phyloP scores from a whole-genome alignment of 2,113 vertebrate genomes.

The Lipophrys pholis region DNA sequence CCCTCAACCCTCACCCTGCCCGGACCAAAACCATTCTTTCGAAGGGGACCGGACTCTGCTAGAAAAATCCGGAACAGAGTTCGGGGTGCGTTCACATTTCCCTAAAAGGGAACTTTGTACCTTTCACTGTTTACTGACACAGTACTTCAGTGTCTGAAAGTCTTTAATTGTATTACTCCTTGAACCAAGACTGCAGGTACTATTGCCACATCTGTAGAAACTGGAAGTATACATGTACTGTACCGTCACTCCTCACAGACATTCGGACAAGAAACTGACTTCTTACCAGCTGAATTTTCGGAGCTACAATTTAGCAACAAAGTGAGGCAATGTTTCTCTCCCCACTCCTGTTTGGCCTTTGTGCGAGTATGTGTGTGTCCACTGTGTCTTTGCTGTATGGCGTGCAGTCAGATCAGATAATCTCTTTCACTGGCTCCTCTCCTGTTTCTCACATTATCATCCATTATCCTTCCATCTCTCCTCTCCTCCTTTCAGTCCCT shows the following conservation, averaged over 20 bases:
- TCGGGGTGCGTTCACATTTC: too few relatives aligned
- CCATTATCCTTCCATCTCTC: conserved; percentile 69
- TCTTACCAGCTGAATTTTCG: not conserved
- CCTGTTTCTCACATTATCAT: conserved; percentile 77
- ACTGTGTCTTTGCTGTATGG: conserved; percentile 33
- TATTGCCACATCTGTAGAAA: too few relatives aligned
- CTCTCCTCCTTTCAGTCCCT: conserved; percentile 62
- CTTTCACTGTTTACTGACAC: too few relatives aligned
- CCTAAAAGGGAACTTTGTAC: too few relatives aligned
- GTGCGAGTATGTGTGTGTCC: conserved; percentile 24
- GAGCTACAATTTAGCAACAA: conserved; percentile 4
- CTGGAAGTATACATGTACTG: not conserved
- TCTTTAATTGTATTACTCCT: too few relatives aligned
- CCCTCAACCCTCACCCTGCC: too few relatives aligned
- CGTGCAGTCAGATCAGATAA: conserved; percentile 66
- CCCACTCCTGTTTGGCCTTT: conserved; percentile 12
- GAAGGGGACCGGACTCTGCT: too few relatives aligned
- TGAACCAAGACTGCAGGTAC: too few relatives aligned
- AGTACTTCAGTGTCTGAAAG: too few relatives aligned
- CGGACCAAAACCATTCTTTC: too few relatives aligned
- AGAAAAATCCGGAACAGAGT: too few relatives aligned
- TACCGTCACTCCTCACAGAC: conserved; percentile 4
- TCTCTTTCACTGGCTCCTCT: conserved; percentile 73
- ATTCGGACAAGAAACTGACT: conserved; percentile 19
- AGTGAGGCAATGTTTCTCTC: conserved; percentile 15